Evolutionary conservation across 2,113 vertebrate species (phyloP).

Genomic region (Phainopepla nitens): DNA sequence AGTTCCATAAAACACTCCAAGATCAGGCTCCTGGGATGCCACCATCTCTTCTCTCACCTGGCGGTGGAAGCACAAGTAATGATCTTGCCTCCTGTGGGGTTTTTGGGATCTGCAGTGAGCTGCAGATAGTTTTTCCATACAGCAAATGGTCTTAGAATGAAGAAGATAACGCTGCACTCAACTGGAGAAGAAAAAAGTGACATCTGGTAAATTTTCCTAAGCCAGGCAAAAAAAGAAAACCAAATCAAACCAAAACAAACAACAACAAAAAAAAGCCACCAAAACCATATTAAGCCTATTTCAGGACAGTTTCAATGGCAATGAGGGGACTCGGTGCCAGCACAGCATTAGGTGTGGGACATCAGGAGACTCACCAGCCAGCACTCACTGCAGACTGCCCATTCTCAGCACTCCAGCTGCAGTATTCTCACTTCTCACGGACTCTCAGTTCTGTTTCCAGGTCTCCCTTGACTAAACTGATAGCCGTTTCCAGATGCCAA

Average conservation of each 20-base stretch:
- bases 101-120: slow-evolving; percentile 95
- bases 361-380: background rate
- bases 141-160: background rate
- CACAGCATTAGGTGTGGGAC: background rate
- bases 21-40: background rate
- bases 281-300: background rate
- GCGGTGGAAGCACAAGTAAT: slow-evolving; percentile 91
- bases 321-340: background rate
- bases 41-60: slow-evolving; percentile 68
- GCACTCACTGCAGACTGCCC: background rate
- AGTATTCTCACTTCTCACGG: background rate
- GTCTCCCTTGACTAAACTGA: background rate
- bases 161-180: background rate
- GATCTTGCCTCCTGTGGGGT: slow-evolving; percentile 92
- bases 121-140: background rate
- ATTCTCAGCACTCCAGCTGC: background rate
- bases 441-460: no score
- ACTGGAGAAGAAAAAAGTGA: background rate
- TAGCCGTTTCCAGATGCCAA: background rate
- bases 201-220: background rate
- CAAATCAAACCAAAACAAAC: no score
- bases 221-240: background rate
- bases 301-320: background rate
- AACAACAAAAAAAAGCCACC: background rate
- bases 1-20: background rate